Evolutionary conservation across 2,797 vertebrate species (phyloP).

Genomic region (Gallinago solitaria): DNA sequence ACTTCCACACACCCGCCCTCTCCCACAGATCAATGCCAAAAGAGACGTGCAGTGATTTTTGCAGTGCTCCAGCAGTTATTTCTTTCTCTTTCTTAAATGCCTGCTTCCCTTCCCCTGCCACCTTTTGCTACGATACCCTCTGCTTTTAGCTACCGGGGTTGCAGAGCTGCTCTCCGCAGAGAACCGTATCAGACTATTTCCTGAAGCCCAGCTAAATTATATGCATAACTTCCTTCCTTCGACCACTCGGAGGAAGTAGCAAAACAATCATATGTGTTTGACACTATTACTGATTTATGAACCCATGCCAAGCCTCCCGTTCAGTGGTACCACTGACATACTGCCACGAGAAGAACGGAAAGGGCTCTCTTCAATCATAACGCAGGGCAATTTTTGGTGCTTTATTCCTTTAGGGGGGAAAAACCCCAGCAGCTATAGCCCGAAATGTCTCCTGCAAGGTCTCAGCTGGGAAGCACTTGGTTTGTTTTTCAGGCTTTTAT

Average conservation of each 20-base stretch:
- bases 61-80: not conserved
- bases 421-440: not conserved
- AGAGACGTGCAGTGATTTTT: not conserved
- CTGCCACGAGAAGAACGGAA: not conserved
- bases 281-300: constrained; percentile 64
- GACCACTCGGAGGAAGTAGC: constrained; percentile 59
- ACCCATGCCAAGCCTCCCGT: constrained; percentile 35
- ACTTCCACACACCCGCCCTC: constrained; percentile 14
- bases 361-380: not conserved
- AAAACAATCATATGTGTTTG: constrained; percentile 67
- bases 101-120: not conserved
- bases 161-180: constrained; percentile 9
- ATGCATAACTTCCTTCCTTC: constrained; percentile 72
- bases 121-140: not conserved
- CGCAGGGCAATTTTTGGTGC: not conserved
- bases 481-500: not conserved
- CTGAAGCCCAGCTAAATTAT: constrained; percentile 66
- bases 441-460: not conserved
- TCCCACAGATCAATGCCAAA: constrained; percentile 38
- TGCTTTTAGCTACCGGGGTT: not conserved
- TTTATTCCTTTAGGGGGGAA: not conserved
- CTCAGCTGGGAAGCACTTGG: constrained; percentile 27
- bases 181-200: constrained; percentile 65
- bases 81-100: not conserved
- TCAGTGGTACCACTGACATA: constrained; percentile 2